phyloP scores from a whole-genome alignment of 2,888 invertebrate genomes.

The Lithophane ornitopus region DNA sequence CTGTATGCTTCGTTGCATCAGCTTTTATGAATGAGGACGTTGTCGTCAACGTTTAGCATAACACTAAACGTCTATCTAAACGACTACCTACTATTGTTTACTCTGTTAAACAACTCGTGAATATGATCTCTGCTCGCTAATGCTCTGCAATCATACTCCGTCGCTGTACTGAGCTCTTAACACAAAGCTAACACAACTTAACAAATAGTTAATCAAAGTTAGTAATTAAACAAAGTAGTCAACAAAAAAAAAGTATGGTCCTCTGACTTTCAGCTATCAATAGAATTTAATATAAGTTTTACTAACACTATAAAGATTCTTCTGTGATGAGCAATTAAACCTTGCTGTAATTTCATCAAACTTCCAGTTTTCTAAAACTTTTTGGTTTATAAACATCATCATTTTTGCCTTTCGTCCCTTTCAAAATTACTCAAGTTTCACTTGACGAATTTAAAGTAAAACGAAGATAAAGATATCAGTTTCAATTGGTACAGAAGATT shows the following conservation, averaged over 20 bases:
- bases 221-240: neutral
- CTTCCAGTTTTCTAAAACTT: conserved; percentile 11
- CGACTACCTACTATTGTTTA: neutral
- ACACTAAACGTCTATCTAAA: too few species aligned
- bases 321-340: neutral
- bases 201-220: neutral
- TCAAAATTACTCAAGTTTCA: conserved; percentile 3
- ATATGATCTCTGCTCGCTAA: neutral
- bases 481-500: neutral
- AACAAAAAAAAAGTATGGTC: too few species aligned
- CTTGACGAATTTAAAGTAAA: neutral
- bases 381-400: neutral
- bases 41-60: conserved; percentile 1
- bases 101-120: neutral
- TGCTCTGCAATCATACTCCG: conserved; percentile 6
- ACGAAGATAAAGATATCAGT: neutral
- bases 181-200: conserved; percentile 1
- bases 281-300: neutral
- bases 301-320: neutral
- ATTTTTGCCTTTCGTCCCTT: conserved; percentile 2
- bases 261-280: neutral
- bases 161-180: neutral
- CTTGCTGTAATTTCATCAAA: conserved; percentile 5
- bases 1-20: neutral
- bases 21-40: neutral